Evolutionary conservation across 2,888 invertebrate species (phyloP).

Genomic region (Dasypogon diadema): DNA sequence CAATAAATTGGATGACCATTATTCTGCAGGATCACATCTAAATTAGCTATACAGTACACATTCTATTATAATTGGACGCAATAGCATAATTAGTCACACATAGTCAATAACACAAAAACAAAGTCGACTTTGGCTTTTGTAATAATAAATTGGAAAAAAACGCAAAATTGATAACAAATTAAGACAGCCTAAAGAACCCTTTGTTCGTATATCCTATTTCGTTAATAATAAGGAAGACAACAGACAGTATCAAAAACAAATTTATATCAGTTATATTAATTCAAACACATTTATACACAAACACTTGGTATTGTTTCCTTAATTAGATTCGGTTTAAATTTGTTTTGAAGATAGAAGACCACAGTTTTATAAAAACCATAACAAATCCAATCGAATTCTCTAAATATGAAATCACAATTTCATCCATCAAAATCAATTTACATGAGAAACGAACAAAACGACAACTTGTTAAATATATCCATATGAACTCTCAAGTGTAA

Average conservation of each 20-base stretch:
- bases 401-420: neutral
- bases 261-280: conserved; percentile 7
- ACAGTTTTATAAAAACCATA: neutral
- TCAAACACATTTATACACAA: conserved; percentile 19
- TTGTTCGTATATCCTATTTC: neutral
- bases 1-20: too few relatives aligned
- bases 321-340: neutral
- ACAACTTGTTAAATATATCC: conserved; percentile 6
- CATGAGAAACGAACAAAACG: conserved; percentile 15
- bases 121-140: too few relatives aligned
- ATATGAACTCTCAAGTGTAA: neutral
- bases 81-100: too few relatives aligned
- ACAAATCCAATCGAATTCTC: neutral
- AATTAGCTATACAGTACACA: too few relatives aligned
- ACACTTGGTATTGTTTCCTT: neutral
- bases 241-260: conserved; percentile 30
- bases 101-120: too few relatives aligned
- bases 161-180: too few relatives aligned
- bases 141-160: too few relatives aligned
- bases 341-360: conserved; percentile 4
- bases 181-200: neutral
- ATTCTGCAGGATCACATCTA: too few relatives aligned
- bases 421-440: conserved; percentile 6
- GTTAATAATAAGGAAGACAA: conserved; percentile 37
- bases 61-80: too few relatives aligned